These are phyloP conservation scores for Columbina picui DNA, from an alignment of 2,113 vertebrate species.

Conservation along the genomic window DNA sequence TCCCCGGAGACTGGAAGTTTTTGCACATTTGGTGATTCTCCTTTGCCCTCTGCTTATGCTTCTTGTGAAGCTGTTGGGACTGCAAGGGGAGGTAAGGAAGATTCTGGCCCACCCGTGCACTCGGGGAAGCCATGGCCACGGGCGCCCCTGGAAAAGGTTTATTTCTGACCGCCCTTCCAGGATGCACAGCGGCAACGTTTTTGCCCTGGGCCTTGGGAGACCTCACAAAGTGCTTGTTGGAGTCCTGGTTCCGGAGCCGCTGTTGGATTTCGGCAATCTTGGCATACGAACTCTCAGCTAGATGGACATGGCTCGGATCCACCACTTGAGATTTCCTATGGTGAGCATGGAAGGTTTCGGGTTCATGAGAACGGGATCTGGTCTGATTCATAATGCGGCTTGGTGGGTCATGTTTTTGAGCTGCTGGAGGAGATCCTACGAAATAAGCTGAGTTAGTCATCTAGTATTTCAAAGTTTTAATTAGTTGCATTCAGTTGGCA, in stretches of 20 bases:
- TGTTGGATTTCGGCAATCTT: conserved; percentile 80
- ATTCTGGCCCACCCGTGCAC: conserved; percentile 75
- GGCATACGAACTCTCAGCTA: conserved; percentile 72
- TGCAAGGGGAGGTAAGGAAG: conserved; percentile 83
- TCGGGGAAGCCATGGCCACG: conserved; percentile 72
- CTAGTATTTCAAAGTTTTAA: conserved; percentile 58
- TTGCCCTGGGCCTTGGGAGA: conserved; percentile 90
- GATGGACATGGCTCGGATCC: conserved; percentile 75
- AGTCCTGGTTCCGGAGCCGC: conserved; percentile 83
- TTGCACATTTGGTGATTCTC: conserved; percentile 85
- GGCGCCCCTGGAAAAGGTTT: conserved; percentile 73
- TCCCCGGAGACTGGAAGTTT: conserved; percentile 79
- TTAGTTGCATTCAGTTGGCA: conserved; percentile 56
- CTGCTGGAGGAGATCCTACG: conserved; percentile 79
- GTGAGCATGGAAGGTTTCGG: conserved; percentile 86
- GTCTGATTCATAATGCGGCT: conserved; percentile 84
- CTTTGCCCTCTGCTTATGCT: conserved; percentile 92
- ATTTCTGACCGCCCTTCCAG: conserved; percentile 84
- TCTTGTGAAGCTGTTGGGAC: conserved; percentile 86
- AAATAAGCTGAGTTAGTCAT: conserved; percentile 58
- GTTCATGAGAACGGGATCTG: conserved; percentile 94
- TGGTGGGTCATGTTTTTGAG: conserved; percentile 85
- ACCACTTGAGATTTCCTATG: conserved; percentile 86
- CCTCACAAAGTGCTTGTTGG: conserved; percentile 86
- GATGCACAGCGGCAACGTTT: conserved; percentile 73